Evolutionary conservation across 2,888 invertebrate species (phyloP).

Genomic region (Hedya salicella): DNA sequence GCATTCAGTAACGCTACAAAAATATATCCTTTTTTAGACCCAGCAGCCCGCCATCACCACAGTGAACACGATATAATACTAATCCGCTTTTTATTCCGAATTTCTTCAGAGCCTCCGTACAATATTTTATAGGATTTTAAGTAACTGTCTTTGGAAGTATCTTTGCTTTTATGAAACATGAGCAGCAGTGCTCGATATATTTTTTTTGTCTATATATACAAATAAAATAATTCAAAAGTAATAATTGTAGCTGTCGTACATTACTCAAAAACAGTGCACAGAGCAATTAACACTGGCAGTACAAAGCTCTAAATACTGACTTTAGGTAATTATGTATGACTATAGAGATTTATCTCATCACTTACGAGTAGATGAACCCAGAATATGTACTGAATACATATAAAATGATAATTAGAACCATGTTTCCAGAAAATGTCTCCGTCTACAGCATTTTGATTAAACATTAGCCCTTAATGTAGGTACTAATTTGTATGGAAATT

Average conservation of each 20-base stretch:
- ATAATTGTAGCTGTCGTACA: no score
- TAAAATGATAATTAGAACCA: conserved; percentile 20
- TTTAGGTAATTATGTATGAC: neutral
- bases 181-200: no score
- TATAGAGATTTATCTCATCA: neutral
- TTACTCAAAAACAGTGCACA: no score
- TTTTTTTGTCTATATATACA: no score
- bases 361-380: neutral
- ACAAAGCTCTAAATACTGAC: neutral
- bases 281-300: neutral
- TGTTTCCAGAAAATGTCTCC: conserved; percentile 17
- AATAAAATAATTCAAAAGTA: no score
- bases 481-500: conserved; percentile 41
- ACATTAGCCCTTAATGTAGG: conserved; percentile 30
- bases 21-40: conserved; percentile 8
- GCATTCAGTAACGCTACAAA: no score
- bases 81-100: conserved; percentile 74
- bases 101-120: conserved; percentile 63
- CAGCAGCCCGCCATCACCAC: conserved; percentile 56
- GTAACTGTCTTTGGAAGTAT: conserved; percentile 56
- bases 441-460: conserved; percentile 31
- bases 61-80: conserved; percentile 64
- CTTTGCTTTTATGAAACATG: neutral
- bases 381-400: conserved; percentile 8
- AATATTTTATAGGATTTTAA: conserved; percentile 64